Base-by-base conservation (phyloP, 1,140 invertebrate species). In the Pararge aegeria region DNA sequence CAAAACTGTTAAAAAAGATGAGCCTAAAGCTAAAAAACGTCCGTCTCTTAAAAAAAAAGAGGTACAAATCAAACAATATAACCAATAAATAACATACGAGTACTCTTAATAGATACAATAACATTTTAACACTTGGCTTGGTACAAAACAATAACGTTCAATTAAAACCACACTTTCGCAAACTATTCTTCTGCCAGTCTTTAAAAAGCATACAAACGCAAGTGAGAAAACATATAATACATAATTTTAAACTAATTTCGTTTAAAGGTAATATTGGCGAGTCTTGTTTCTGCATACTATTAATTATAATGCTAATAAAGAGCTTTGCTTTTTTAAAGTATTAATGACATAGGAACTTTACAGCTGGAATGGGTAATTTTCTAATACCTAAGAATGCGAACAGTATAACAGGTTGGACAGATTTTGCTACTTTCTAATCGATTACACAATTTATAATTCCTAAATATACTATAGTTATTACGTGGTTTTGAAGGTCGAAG, bases 401-500 rank as follows among this genome's bases (percentile, higher is more conserved):
- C n/a, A 1, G 15, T 16, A 24, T 40, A 18, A 40, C 38, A 40
- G 0, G 13, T 40, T 40, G 13, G 16, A 15, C 16, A n/a, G 2
- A 40, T 18, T 40, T 40, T 7, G 0, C 12, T 40, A 5, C 16
- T 40, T 18, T 10, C 16, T 40, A 40, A 16, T 15, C 6, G 15
- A 12, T 40, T 40, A 15, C 13, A 40, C 18, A 9, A 21, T 46
- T 12, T n/a, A 10, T 46, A 12, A 21, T 34, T 34, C 9, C 4
- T 13, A 34, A 9, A 2, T 34, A 24, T n/a, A 38, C 19, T 42
- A 16, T 42, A 54, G 2, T 38, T 53, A 27, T 46, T 51, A 30
- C 18, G 20, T 50, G 52, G 61, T 70, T 69, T 80, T 76, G 55
- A 85, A 87, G 71, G 93, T 93, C 55, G 90, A 91, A 20, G 91